Conservation (phyloP, 35 echinoderm and acorn worm genomes). For the Heliocidaris tuberculata region DNA sequence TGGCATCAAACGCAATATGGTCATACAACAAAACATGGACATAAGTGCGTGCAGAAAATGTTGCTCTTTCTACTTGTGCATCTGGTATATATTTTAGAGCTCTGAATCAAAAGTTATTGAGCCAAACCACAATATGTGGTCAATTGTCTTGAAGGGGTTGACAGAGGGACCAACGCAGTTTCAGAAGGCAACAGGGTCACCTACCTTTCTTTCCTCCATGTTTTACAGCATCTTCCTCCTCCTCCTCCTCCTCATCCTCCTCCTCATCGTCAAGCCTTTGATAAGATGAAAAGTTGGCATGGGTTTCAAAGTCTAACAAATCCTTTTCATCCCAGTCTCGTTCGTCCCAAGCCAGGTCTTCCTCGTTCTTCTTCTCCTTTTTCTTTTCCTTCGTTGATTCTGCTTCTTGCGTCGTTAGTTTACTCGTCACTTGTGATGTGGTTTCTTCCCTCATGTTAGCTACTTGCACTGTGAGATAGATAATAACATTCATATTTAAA, state of each 20-base stretch:
- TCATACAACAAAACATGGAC: too few relatives aligned
- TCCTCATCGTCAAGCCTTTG: not conserved
- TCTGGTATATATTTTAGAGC: too few relatives aligned
- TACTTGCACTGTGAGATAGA: not conserved
- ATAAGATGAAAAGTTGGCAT: not conserved
- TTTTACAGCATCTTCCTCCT: not conserved
- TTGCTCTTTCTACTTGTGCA: too few relatives aligned
- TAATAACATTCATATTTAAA: too few relatives aligned
- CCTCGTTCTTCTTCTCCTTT: not conserved
- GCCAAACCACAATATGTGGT: too few relatives aligned
- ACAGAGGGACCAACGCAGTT: not conserved
- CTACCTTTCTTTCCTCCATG: not conserved
- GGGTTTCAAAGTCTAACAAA: not conserved
- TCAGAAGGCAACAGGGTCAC: not conserved
- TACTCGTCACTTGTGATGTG: not conserved
- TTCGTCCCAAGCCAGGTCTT: slow-evolving; percentile 22
- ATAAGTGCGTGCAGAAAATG: too few relatives aligned
- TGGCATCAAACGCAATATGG: too few relatives aligned
- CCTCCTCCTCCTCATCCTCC: not conserved
- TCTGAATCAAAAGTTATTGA: too few relatives aligned
- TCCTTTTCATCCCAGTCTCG: slow-evolving; percentile 29
- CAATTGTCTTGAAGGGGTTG: too few relatives aligned
- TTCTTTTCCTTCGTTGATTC: not conserved
- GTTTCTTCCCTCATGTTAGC: not conserved
- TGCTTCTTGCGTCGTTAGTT: not conserved